A percentile compares a stretch with the other conserved stretches of the same genome.
phyloP scores from a whole-genome alignment of 2,888 invertebrate genomes.

The Julus scandinavius region DNA sequence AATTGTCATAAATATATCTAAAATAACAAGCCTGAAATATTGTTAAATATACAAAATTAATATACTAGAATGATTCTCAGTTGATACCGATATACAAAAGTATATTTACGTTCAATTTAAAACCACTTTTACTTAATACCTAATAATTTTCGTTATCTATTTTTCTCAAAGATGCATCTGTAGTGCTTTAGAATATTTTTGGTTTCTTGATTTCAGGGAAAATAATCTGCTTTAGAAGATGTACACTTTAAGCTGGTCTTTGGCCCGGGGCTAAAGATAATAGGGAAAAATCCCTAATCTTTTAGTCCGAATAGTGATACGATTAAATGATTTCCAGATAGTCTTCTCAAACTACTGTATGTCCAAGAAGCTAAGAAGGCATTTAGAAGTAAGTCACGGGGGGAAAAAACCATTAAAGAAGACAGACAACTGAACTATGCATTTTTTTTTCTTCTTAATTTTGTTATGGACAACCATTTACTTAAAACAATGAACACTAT shows the following conservation, averaged over 20 bases:
- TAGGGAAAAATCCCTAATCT: conserved; percentile 1
- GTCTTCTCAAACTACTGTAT: conserved; percentile 13
- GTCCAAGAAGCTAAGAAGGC: conserved; percentile 1
- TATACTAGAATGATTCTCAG: no score
- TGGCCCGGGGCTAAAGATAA: background rate
- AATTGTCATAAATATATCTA: no score
- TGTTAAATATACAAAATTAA: no score
- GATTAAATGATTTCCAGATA: conserved; percentile 19
- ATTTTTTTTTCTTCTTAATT: no score
- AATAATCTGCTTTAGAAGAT: conserved; percentile 33
- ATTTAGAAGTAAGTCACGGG: background rate
- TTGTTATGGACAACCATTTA: no score
- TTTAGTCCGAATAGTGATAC: conserved; percentile 25
- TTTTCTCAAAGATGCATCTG: background rate
- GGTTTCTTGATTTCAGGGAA: background rate
- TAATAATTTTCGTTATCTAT: no score
- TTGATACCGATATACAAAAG: no score
- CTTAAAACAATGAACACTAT: no score
- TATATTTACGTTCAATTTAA: no score
- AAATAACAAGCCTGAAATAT: no score
- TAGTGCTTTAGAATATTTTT: background rate
- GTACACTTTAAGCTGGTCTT: background rate
- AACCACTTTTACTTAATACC: no score
- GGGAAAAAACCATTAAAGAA: background rate
- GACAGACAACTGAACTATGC: no score